Evolutionary conservation across 1,140 invertebrate species (phyloP).

Genomic region (Drosophila pruinosa): DNA sequence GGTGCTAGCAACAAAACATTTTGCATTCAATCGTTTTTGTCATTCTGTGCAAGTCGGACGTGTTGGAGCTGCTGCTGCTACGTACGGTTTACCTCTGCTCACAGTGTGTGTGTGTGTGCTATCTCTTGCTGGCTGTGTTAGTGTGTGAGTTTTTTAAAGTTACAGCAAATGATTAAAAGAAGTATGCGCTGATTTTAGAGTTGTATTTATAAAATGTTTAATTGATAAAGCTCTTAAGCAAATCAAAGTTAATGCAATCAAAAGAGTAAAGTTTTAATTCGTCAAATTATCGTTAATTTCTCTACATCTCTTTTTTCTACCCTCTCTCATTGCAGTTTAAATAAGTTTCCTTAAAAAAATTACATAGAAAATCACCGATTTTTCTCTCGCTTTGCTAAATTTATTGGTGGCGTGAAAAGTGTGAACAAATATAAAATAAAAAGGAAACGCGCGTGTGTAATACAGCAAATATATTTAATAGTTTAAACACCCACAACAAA

Average conservation of each 20-base stretch:
- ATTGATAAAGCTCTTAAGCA: background rate
- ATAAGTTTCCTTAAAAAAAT: constrained; percentile 62
- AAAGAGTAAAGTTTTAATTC: constrained; percentile 20
- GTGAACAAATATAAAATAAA: constrained; percentile 9
- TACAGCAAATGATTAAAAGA: constrained; percentile 45
- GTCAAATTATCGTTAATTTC: constrained; percentile 50
- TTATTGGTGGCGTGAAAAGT: constrained; percentile 53
- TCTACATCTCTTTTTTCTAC: constrained; percentile 52
- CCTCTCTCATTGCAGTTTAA: constrained; percentile 71
- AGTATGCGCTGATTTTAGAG: constrained; percentile 45
- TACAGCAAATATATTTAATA: constrained; percentile 41
- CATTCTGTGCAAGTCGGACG: constrained; percentile 68
- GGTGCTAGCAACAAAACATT: constrained; percentile 31
- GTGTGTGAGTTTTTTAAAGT: constrained; percentile 61
- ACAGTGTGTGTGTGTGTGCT: constrained; percentile 48
- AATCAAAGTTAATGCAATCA: background rate
- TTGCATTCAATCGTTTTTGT: constrained; percentile 62
- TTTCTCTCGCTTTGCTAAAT: constrained; percentile 63
- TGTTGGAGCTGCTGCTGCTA: constrained; percentile 46
- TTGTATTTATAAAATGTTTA: constrained; percentile 20
- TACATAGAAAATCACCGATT: constrained; percentile 54
- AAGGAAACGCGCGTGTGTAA: constrained; percentile 57
- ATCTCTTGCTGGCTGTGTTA: constrained; percentile 58
- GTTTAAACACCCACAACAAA: constrained; percentile 57
- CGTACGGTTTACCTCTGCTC: constrained; percentile 44